Evolutionary conservation across 2,888 invertebrate species (phyloP).

Genomic region (Cephus rjabovi): DNA sequence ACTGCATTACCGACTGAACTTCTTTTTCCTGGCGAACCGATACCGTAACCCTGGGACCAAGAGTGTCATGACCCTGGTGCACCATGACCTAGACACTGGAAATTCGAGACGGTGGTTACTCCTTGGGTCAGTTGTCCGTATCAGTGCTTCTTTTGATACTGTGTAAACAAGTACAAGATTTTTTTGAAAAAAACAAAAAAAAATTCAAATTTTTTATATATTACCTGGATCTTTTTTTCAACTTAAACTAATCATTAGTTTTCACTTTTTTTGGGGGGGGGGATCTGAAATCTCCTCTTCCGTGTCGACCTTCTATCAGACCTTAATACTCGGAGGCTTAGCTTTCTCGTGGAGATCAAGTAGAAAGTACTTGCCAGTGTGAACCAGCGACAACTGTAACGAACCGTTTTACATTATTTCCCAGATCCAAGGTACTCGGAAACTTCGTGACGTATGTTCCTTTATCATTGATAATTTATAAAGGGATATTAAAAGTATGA

Average conservation of each 20-base stretch:
- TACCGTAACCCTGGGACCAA: not conserved
- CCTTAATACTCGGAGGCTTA: not conserved
- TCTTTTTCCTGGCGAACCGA: not conserved
- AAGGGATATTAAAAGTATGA: not conserved
- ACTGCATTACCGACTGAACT: constrained; percentile 33
- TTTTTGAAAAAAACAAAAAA: not conserved
- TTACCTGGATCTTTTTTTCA: not conserved
- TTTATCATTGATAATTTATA: not conserved
- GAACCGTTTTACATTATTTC: not conserved
- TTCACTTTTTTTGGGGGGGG: not conserved
- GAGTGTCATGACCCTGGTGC: not conserved
- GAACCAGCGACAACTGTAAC: no score
- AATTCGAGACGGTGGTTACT: not conserved
- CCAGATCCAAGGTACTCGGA: not conserved
- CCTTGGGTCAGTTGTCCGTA: no score
- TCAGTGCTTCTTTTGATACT: not conserved
- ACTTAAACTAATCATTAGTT: not conserved
- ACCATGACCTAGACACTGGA: not conserved
- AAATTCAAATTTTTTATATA: not conserved
- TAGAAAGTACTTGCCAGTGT: no score
- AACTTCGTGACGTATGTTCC: not conserved
- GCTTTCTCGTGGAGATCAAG: not conserved
- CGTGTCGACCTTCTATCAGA: not conserved
- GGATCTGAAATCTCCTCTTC: no score
- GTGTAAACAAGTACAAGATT: not conserved